These are phyloP conservation scores for Notocelia uddmanniana DNA, from an alignment of 2,888 invertebrate species.

Conservation along the genomic window DNA sequence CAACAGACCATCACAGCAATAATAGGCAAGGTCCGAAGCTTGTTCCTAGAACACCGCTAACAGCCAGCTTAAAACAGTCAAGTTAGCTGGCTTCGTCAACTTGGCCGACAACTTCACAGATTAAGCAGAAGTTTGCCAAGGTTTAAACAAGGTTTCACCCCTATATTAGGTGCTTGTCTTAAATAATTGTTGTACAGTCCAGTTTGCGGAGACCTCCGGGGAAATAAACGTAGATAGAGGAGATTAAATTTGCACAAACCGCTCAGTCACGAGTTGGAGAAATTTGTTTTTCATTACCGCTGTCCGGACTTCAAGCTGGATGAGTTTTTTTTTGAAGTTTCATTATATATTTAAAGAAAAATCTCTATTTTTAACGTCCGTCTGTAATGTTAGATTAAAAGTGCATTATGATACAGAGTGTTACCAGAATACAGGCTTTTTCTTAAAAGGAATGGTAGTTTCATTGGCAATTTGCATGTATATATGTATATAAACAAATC, in stretches of 20 bases:
- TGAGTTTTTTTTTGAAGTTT: conserved; percentile 14
- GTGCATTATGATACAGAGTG: no score
- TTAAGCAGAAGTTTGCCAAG: conserved; percentile 70
- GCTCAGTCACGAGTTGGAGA: conserved; percentile 59
- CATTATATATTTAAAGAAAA: background rate
- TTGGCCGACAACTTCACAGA: conserved; percentile 63
- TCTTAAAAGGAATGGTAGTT: no score
- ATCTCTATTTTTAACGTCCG: background rate
- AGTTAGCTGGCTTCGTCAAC: conserved; percentile 59
- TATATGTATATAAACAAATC: no score
- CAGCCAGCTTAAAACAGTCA: conserved; percentile 49
- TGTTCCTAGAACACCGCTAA: conserved; percentile 33
- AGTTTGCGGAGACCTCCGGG: conserved; percentile 61
- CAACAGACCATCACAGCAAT: background rate
- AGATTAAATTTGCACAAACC: conserved; percentile 60
- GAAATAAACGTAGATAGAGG: conserved; percentile 71
- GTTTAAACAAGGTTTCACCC: conserved; percentile 65
- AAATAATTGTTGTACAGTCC: conserved; percentile 68
- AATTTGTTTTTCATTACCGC: conserved; percentile 54
- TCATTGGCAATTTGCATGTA: no score
- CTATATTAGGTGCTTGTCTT: conserved; percentile 62
- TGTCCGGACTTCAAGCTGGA: conserved; percentile 7
- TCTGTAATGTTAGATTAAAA: no score
- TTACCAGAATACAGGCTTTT: no score
- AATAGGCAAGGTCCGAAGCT: conserved; percentile 1